Base-by-base conservation (phyloP, 2,888 invertebrate genomes). In the Heteropelma amictum region DNA sequence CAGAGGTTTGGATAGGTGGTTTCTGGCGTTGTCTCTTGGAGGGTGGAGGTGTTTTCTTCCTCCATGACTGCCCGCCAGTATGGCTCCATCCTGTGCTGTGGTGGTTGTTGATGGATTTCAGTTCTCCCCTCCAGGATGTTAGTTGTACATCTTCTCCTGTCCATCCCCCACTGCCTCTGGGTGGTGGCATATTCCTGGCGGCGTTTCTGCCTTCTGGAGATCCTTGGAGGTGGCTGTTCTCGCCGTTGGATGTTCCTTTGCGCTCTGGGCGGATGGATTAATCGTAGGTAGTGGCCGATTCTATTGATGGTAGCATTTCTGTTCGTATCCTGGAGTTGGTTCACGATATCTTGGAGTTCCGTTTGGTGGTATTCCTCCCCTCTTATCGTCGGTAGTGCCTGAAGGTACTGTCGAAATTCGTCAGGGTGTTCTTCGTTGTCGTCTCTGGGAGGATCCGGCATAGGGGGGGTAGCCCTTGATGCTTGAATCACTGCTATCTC, bases 21-120 rank as follows among this genome's bases (percentile, higher is more conserved):
- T n/a, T n/a, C 2, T 23, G 47, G 23, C 3, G 8, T 4, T 8
- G 21, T 10, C 19, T 2, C n/a, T 8, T 19, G 47, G 19, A 8
- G 47, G 21, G 47, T 21, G 42, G 42, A 42, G 42, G 8, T 17
- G 14, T 14, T 42, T 8, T 19, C 21, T n/a, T 21, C 47, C 10
- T 47, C 47, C 47, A 23, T 19, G 47, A 75, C 21, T 0, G 21
- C 30, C 1, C 38, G 14, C 78, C 80, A 79, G 12, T 56, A 79
- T 0, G 65, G 74, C 0, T 60, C 67, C 77, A 79, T 80, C 6
- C 42, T 47, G 17, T 10, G 21, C n/a, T 47, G 47, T 47, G 23
- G n/a, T 47, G 19, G 21, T 3, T n/a, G n/a, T n/a, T n/a, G n/a
- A n/a, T n/a, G n/a, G n/a, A n/a, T n/a, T 10, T 23, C 47, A 3